Conservation (phyloP, 2,113 vertebrate genomes). For the Myiopsitta monachus region DNA sequence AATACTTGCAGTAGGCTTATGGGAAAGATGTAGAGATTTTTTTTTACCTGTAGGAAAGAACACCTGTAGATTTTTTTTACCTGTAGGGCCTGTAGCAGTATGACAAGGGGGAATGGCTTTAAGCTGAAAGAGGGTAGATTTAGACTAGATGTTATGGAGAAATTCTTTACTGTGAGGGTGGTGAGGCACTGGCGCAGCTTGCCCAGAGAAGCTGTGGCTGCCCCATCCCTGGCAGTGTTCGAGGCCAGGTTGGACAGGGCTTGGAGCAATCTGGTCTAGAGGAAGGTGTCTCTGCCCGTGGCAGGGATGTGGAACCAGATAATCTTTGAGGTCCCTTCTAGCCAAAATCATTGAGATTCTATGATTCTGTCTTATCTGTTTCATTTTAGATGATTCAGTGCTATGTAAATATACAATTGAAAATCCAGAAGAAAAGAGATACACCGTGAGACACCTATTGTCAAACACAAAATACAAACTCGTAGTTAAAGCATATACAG, state of each 20-base stretch:
- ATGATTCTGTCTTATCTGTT: not conserved
- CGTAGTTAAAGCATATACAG: conserved; percentile 58
- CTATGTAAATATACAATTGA: conserved; percentile 67
- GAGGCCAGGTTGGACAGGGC: not conserved
- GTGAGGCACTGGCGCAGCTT: not conserved
- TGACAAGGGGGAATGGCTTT: not conserved
- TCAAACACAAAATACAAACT: conserved; percentile 64
- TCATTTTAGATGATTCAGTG: conserved; percentile 37
- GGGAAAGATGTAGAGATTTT: not conserved
- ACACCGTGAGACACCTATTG: conserved; percentile 42
- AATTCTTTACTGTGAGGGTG: not conserved
- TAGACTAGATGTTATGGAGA: not conserved
- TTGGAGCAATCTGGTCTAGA: not conserved
- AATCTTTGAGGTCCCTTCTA: not conserved
- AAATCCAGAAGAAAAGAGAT: conserved; percentile 61
- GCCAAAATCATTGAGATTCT: not conserved
- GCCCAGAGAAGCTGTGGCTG: not conserved
- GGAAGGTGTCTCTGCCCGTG: not conserved
- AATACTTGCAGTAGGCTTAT: not conserved
- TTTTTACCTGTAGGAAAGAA: not conserved
- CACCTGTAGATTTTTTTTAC: not conserved
- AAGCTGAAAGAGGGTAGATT: not conserved
- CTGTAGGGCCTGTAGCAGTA: not conserved
- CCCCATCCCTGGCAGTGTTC: not conserved
- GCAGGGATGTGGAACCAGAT: not conserved